Evolutionary conservation across 2,113 vertebrate genomes (phyloP).

Genomic region (Chloebia gouldiae): DNA sequence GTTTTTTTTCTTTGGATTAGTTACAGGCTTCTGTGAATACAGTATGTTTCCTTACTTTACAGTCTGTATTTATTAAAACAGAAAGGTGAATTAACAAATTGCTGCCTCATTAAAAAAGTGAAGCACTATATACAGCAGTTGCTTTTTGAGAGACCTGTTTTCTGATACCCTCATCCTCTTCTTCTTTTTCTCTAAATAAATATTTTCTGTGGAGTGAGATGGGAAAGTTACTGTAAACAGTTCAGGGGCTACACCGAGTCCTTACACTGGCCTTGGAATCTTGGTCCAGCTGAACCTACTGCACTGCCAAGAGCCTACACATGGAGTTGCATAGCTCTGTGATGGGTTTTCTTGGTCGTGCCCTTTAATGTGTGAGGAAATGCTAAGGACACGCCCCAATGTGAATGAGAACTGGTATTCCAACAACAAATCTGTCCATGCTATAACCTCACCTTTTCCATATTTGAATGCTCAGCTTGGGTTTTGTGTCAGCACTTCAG

Average conservation of each 20-base stretch:
- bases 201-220: background rate
- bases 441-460: background rate
- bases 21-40: background rate
- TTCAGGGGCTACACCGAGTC: background rate
- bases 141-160: background rate
- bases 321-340: accelerated
- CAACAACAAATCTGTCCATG: background rate
- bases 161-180: background rate
- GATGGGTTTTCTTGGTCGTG: background rate
- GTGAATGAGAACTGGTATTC: background rate
- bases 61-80: background rate
- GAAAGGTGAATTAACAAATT: background rate
- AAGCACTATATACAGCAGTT: background rate
- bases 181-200: background rate
- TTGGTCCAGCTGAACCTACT: background rate
- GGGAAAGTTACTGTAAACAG: background rate
- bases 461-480: accelerated
- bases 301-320: background rate
- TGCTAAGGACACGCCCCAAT: background rate
- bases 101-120: background rate
- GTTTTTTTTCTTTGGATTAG: background rate
- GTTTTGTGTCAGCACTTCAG: background rate
- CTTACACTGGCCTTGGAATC: background rate
- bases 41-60: background rate
- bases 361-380: background rate